These are phyloP conservation scores for Chaenocephalus aceratus DNA, from an alignment of 2,113 vertebrate species.

Conservation along the genomic window DNA sequence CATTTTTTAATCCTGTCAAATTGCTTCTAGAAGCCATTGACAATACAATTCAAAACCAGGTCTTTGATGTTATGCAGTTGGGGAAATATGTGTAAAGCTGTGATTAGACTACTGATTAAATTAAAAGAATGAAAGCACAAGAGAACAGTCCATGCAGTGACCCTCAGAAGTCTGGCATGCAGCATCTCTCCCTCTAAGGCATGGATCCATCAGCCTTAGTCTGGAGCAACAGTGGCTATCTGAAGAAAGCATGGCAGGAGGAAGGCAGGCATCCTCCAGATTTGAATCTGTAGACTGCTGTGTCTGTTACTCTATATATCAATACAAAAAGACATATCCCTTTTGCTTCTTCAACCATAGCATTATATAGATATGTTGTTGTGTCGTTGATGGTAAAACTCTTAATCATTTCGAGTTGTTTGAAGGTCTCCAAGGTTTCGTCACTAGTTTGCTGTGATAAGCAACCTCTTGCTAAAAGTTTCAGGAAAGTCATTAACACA, in stretches of 20 bases:
- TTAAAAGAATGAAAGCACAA: constrained; percentile 51
- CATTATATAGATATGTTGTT: constrained; percentile 39
- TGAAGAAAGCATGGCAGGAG: constrained; percentile 79
- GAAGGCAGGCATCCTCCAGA: constrained; percentile 63
- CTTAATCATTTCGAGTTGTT: constrained; percentile 4
- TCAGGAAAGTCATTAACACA: not conserved
- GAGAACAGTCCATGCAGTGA: constrained; percentile 64
- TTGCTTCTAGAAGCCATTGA: constrained; percentile 16
- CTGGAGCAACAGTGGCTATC: constrained; percentile 81
- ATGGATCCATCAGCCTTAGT: constrained; percentile 70
- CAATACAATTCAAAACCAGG: constrained; percentile 5
- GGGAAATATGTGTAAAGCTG: constrained; percentile 21
- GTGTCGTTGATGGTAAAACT: constrained; percentile 10
- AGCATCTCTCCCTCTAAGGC: constrained; percentile 70
- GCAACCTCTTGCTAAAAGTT: constrained; percentile 23
- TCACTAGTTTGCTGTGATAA: constrained; percentile 6
- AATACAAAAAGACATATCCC: constrained; percentile 58
- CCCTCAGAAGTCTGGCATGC: constrained; percentile 74
- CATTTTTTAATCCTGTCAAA: constrained; percentile 18
- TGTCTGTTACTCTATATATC: constrained; percentile 70
- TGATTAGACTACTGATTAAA: constrained; percentile 59
- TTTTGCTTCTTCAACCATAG: constrained; percentile 56
- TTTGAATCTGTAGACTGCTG: constrained; percentile 71
- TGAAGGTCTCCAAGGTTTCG: not conserved
- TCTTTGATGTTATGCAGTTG: constrained; percentile 34